Conservation (phyloP, 2,888 invertebrate genomes). For the Neoascia interrupta region DNA sequence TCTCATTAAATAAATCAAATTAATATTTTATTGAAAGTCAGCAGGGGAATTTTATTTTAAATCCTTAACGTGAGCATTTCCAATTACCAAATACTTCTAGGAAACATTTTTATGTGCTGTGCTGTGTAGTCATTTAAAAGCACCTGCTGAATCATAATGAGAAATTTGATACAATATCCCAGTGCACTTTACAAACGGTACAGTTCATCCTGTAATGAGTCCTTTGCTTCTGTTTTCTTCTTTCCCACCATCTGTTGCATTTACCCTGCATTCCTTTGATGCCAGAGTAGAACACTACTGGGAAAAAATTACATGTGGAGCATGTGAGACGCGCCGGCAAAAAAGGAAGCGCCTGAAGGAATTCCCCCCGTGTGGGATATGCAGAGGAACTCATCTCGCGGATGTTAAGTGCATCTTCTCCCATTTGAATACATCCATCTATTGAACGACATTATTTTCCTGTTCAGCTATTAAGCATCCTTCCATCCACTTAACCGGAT, state of each 20-base stretch:
- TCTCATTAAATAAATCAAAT: too few species aligned
- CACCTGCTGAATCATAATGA: slow-evolving; percentile 28
- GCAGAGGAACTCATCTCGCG: slow-evolving; percentile 15
- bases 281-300: neutral
- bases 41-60: too few species aligned
- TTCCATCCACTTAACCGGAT: slow-evolving; percentile 8
- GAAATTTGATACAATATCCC: slow-evolving; percentile 24
- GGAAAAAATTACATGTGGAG: neutral
- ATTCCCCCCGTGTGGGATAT: too few species aligned
- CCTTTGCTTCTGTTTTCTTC: neutral
- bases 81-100: too few species aligned
- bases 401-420: neutral
- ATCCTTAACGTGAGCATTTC: too few species aligned
- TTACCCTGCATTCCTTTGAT: neutral
- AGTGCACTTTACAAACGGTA: neutral
- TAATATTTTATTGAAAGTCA: too few species aligned
- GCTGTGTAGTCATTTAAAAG: slow-evolving; percentile 9
- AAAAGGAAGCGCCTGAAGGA: slow-evolving; percentile 8
- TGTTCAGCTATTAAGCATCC: neutral
- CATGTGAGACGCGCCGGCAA: neutral
- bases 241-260: slow-evolving; percentile 12
- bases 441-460: slow-evolving; percentile 16
- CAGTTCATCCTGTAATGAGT: slow-evolving; percentile 3
- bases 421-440: slow-evolving; percentile 9
- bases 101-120: too few species aligned